phyloP scores from a whole-genome alignment of 2,113 vertebrate genomes.

The Tylochromis polylepis region DNA sequence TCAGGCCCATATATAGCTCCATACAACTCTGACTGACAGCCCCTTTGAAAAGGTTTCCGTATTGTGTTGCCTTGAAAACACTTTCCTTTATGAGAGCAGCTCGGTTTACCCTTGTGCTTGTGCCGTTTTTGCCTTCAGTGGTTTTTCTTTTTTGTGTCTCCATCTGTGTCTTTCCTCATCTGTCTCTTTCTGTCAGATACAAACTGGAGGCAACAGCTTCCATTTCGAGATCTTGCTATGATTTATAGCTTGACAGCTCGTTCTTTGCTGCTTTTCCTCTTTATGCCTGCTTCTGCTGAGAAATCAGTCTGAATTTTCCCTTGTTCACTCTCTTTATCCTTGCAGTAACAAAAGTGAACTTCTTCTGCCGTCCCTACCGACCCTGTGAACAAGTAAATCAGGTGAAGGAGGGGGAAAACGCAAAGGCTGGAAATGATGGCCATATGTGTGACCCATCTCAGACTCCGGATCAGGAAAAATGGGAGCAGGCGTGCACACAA shows the following conservation, averaged over 20 bases:
- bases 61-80: slow-evolving; percentile 11
- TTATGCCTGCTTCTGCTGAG: neutral
- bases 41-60: slow-evolving; percentile 6
- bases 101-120: neutral
- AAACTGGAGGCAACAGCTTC: slow-evolving; percentile 21
- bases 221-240: slow-evolving; percentile 12
- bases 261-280: neutral
- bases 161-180: neutral
- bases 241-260: neutral
- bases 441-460: neutral
- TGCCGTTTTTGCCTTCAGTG: neutral
- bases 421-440: neutral
- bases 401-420: neutral
- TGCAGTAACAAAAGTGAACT: slow-evolving; percentile 49
- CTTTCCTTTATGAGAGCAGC: neutral
- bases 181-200: neutral
- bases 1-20: neutral
- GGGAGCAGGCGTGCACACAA: slow-evolving; percentile 8
- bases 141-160: neutral
- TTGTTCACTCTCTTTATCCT: neutral
- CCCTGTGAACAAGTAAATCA: neutral
- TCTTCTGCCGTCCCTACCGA: slow-evolving; percentile 48
- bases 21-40: slow-evolving; percentile 10
- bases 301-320: neutral
- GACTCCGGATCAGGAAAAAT: neutral